Percentiles rank a stretch among this genome's conserved stretches.
These are phyloP conservation scores for Diabrotica virgifera DNA, from an alignment of 1,140 invertebrate genomes.

Conservation along the genomic window DNA sequence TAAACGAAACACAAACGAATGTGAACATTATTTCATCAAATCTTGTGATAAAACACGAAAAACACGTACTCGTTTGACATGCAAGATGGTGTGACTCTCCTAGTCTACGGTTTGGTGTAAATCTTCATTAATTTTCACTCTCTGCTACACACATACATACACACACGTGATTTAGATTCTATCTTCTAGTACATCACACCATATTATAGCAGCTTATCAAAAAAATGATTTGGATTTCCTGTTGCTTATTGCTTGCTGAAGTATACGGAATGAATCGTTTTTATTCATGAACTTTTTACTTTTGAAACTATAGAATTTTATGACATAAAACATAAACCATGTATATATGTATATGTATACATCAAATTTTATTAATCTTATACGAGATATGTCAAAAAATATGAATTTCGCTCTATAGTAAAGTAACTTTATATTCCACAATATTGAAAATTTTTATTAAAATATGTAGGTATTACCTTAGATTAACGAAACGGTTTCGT, in stretches of 20 bases:
- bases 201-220: constrained; percentile 6
- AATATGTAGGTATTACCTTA: too few relatives aligned
- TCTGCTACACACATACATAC: constrained; percentile 9
- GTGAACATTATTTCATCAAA: too few relatives aligned
- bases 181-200: constrained; percentile 10
- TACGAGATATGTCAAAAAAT: too few relatives aligned
- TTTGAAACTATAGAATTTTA: too few relatives aligned
- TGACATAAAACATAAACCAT: too few relatives aligned
- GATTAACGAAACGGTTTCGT: too few relatives aligned
- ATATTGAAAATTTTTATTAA: too few relatives aligned
- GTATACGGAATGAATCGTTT: constrained; percentile 4
- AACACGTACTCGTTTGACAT: constrained; percentile 11
- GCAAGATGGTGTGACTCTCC: constrained; percentile 12
- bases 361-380: too few relatives aligned
- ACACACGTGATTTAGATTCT: constrained; percentile 9
- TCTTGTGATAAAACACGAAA: neutral
- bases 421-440: too few relatives aligned
- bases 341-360: too few relatives aligned
- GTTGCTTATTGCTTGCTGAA: constrained; percentile 2
- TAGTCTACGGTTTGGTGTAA: neutral
- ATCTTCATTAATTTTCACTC: constrained; percentile 19
- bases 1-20: too few relatives aligned
- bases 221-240: constrained; percentile 13
- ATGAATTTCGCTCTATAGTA: too few relatives aligned
- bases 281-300: neutral